Conservation (phyloP, 2,113 vertebrate species). For the Struthio camelus region DNA sequence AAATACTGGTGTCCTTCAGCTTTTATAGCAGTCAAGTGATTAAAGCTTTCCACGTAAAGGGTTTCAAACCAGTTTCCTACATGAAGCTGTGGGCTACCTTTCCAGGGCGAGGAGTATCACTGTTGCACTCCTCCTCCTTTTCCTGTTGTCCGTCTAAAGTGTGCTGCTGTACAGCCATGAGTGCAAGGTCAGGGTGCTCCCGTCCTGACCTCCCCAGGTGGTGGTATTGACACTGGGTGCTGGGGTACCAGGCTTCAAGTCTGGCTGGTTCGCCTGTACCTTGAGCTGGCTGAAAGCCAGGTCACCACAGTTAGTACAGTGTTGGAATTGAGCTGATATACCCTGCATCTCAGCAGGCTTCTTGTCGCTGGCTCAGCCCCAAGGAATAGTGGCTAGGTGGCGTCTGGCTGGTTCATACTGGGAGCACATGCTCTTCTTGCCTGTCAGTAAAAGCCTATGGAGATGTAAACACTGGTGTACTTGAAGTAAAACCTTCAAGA, state of each 20-base stretch:
- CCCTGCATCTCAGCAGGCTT: too few relatives aligned
- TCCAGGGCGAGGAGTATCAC: neutral
- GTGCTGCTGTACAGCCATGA: neutral
- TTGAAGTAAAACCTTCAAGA: neutral
- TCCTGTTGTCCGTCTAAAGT: neutral
- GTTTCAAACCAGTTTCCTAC: neutral
- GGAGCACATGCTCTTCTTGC: neutral
- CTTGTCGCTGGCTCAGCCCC: neutral
- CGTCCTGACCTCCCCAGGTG: neutral
- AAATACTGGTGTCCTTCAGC: neutral
- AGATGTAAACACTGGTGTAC: neutral
- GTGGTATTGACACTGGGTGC: neutral
- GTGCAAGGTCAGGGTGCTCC: neutral
- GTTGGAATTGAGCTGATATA: too few relatives aligned
- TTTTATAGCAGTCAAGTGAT: neutral
- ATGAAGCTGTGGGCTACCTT: neutral
- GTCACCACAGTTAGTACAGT: too few relatives aligned
- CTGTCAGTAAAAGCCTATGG: neutral
- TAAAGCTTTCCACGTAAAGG: neutral
- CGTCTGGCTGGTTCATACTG: too few relatives aligned
- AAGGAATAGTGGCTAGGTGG: too few relatives aligned
- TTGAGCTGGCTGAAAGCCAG: too few relatives aligned
- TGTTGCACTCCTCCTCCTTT: neutral
- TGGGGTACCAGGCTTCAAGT: too few relatives aligned
- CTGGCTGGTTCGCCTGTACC: too few relatives aligned